These are phyloP conservation scores for Ophonus ardosiacus DNA, from an alignment of 2,888 invertebrate genomes.

Conservation along the genomic window DNA sequence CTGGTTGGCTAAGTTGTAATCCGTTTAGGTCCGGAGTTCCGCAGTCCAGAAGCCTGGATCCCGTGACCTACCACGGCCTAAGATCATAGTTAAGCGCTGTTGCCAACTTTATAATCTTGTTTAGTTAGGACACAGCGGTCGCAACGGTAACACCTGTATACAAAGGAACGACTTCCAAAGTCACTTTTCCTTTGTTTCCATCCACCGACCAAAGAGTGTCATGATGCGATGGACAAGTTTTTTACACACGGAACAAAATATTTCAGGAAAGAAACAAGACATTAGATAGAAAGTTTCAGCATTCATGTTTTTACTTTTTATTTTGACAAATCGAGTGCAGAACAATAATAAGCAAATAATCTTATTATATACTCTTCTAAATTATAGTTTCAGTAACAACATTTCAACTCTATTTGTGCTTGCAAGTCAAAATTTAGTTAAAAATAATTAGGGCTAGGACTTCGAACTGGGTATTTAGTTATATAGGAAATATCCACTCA, in stretches of 20 bases:
- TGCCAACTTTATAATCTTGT: constrained; percentile 61
- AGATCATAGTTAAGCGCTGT: constrained; percentile 61
- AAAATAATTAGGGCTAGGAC: no score
- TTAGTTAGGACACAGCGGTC: constrained; percentile 50
- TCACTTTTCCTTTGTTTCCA: constrained; percentile 20
- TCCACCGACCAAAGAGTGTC: no score
- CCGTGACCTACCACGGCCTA: constrained; percentile 43
- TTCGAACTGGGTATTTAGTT: no score
- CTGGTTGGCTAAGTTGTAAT: constrained; percentile 5
- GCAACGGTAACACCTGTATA: constrained; percentile 54
- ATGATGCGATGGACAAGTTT: background rate
- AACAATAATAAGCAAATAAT: no score
- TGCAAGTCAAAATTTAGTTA: no score
- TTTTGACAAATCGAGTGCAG: no score
- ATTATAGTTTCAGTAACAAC: no score
- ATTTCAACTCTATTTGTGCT: no score
- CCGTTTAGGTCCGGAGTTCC: constrained; percentile 20
- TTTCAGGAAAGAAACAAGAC: background rate
- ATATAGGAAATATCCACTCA: no score
- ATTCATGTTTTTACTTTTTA: no score
- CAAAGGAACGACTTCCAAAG: constrained; percentile 34
- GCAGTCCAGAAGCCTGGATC: background rate
- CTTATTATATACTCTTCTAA: no score
- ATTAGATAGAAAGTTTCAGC: no score
- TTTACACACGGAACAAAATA: background rate